phyloP scores from a whole-genome alignment of 2,888 invertebrate genomes.

The Rotaria socialis region DNA sequence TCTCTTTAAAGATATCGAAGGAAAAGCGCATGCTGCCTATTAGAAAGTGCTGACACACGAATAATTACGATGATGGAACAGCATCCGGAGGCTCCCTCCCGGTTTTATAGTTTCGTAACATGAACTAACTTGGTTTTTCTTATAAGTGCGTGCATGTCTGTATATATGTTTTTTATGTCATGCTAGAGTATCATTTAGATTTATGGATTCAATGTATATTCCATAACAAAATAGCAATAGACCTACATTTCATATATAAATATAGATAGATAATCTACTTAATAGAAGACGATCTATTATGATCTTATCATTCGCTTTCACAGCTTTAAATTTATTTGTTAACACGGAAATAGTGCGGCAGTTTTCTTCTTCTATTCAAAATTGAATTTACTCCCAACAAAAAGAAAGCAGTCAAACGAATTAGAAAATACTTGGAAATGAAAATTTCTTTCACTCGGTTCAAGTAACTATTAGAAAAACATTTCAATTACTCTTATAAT shows the following conservation, averaged over 20 bases:
- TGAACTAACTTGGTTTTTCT: not conserved
- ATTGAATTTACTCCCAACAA: no score
- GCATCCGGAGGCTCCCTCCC: conserved; percentile 2
- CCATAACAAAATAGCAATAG: not conserved
- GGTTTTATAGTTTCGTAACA: not conserved
- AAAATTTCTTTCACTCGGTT: no score
- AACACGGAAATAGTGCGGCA: no score
- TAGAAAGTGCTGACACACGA: not conserved
- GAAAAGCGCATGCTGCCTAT: not conserved
- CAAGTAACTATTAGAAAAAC: no score
- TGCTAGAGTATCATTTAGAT: not conserved
- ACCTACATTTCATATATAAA: not conserved
- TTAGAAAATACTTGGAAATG: no score
- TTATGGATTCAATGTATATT: no score
- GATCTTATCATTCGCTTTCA: no score
- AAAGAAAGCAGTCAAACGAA: no score
- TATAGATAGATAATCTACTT: not conserved
- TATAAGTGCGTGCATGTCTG: not conserved
- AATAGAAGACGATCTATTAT: not conserved
- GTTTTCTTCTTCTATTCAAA: no score
- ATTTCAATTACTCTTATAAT: not conserved
- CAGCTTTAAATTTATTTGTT: no score
- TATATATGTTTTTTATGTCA: not conserved
- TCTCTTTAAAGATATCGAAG: not conserved
- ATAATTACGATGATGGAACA: conserved; percentile 18